Percentiles rank a stretch among this genome's conserved stretches.
phyloP scores from a whole-genome alignment of 1,140 invertebrate genomes.

The Drosophila parabipectinata region DNA sequence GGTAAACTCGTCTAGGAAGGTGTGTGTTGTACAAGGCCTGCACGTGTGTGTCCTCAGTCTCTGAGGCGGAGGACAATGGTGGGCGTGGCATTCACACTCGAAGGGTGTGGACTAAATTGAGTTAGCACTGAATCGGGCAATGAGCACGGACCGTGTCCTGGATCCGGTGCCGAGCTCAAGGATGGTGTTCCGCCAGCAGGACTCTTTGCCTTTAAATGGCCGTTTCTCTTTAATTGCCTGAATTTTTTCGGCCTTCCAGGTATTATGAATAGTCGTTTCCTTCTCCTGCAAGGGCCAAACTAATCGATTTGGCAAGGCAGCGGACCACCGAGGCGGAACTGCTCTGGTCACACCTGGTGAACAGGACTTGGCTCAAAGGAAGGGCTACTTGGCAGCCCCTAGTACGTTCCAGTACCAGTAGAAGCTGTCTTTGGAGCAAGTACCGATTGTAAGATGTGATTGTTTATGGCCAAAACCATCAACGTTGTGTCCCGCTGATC shows the following conservation, averaged over 20 bases:
- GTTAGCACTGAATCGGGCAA: slow-evolving; percentile 61
- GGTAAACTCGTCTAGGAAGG: not conserved
- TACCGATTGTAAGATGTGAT: not conserved
- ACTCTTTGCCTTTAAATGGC: not conserved
- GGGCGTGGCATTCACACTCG: slow-evolving; percentile 13
- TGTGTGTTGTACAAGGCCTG: not conserved
- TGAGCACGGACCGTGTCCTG: slow-evolving; percentile 33
- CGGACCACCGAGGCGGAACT: slow-evolving; percentile 12
- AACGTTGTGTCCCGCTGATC: slow-evolving; percentile 14
- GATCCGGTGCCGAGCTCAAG: not conserved
- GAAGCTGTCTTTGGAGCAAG: too few relatives aligned
- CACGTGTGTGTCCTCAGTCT: not conserved
- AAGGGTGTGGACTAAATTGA: slow-evolving; percentile 58
- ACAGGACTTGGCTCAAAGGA: not conserved
- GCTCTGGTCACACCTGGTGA: slow-evolving; percentile 26
- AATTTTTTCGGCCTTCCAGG: not conserved
- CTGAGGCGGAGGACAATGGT: slow-evolving; percentile 21
- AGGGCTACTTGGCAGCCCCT: too few relatives aligned
- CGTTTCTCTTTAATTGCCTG: not conserved
- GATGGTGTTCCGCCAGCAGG: not conserved
- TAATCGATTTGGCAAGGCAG: slow-evolving; percentile 11
- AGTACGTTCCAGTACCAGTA: too few relatives aligned
- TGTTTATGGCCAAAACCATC: slow-evolving; percentile 14
- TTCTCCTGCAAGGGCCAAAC: too few relatives aligned
- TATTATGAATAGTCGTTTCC: not conserved